phyloP scores from a whole-genome alignment of 2,888 invertebrate genomes.

The Frankliniella intonsa region DNA sequence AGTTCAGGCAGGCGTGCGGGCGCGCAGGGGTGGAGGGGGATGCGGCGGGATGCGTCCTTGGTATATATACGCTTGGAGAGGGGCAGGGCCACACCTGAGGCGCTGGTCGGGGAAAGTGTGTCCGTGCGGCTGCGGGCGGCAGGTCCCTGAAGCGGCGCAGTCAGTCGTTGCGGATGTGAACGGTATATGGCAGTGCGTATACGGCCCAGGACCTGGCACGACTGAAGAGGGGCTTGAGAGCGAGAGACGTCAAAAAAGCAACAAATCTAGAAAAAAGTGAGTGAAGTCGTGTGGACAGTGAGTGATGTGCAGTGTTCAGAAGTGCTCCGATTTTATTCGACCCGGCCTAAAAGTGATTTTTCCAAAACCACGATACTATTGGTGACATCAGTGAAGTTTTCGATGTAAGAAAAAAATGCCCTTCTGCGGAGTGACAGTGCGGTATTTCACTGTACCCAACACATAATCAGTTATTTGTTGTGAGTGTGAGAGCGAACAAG shows the following conservation, averaged over 20 bases:
- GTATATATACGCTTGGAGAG: neutral
- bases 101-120: slow-evolving; percentile 11
- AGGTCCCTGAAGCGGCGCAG: slow-evolving; percentile 10
- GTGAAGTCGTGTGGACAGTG: neutral
- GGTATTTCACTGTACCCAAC: too few species aligned
- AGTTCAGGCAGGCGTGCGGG: neutral
- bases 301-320: neutral
- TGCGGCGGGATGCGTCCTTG: neutral
- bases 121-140: neutral
- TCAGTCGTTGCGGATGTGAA: neutral
- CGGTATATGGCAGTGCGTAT: neutral
- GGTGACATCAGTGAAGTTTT: too few species aligned
- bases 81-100: neutral
- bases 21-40: neutral
- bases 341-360: too few species aligned
- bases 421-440: too few species aligned
- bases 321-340: too few species aligned
- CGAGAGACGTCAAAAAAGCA: neutral
- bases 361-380: too few species aligned
- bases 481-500: too few species aligned
- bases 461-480: too few species aligned
- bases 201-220: neutral
- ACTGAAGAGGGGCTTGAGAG: neutral
- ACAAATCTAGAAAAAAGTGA: neutral
- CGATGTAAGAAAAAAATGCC: too few species aligned